These are phyloP conservation scores for Lepisosteus osseus DNA, from an alignment of 2,113 vertebrate species.

Conservation along the genomic window DNA sequence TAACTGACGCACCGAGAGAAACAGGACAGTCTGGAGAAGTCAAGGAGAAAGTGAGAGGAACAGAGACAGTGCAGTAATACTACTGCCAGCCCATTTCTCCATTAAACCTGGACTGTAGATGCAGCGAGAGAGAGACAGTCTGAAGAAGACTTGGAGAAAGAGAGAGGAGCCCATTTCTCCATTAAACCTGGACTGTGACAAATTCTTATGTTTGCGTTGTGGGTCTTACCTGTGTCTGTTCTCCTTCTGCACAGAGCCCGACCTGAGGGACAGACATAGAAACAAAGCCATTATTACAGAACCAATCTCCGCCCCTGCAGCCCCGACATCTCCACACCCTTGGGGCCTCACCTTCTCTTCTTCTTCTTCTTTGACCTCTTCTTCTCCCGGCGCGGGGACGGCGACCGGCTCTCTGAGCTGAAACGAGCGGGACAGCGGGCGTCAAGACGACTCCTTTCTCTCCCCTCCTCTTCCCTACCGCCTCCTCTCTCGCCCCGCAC, in stretches of 20 bases:
- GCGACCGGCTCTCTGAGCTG: slow-evolving; percentile 78
- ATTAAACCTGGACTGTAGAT: slow-evolving; percentile 23
- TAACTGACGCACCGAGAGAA: slow-evolving; percentile 46
- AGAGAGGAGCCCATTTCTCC: background rate
- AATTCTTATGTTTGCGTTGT: slow-evolving; percentile 36
- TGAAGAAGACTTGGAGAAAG: background rate
- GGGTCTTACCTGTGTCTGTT: slow-evolving; percentile 27
- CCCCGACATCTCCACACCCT: background rate
- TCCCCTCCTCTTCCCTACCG: background rate
- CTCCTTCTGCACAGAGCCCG: slow-evolving; percentile 41
- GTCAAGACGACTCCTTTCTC: background rate
- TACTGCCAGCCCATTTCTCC: too few species aligned
- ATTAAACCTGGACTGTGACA: background rate
- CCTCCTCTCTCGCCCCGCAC: background rate
- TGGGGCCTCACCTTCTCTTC: slow-evolving; percentile 68
- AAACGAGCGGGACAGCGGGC: background rate
- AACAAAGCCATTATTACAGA: background rate
- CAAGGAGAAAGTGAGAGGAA: background rate
- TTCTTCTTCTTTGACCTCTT: slow-evolving; percentile 83
- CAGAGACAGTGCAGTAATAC: background rate
- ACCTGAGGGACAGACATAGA: slow-evolving; percentile 21
- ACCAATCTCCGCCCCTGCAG: background rate
- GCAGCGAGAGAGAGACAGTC: slow-evolving; percentile 37
- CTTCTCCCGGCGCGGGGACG: slow-evolving; percentile 70
- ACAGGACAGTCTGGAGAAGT: background rate